Evolutionary conservation across 2,888 invertebrate species (phyloP).

Genomic region (Lysandra coridon): DNA sequence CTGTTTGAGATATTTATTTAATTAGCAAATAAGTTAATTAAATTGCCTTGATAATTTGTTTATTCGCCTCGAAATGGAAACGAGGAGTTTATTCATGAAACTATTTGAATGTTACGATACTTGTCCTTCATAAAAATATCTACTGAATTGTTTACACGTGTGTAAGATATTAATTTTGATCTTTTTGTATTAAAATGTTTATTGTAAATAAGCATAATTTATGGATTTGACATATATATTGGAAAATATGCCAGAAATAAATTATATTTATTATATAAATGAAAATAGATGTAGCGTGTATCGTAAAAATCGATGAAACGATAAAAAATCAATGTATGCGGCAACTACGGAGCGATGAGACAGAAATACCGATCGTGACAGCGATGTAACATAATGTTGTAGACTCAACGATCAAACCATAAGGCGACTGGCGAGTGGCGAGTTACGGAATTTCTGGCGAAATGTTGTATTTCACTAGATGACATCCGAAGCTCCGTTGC

Average conservation of each 20-base stretch:
- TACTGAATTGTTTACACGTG: too few relatives aligned
- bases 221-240: not conserved
- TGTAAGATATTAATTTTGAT: too few relatives aligned
- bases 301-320: conserved; percentile 29
- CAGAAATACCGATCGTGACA: conserved; percentile 26
- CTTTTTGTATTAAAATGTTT: too few relatives aligned
- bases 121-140: not conserved
- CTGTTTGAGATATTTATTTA: conserved; percentile 11
- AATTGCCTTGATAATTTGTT: conserved; percentile 1
- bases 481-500: too few relatives aligned
- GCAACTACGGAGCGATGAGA: conserved; percentile 26
- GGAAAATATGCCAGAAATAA: not conserved
- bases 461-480: too few relatives aligned
- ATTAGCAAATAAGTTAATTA: conserved; percentile 13
- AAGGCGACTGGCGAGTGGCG: too few relatives aligned
- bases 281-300: conserved; percentile 23
- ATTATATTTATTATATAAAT: not conserved
- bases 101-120: not conserved
- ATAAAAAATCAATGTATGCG: conserved; percentile 31
- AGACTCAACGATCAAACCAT: not conserved
- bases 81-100: not conserved
- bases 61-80: not conserved
- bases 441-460: too few relatives aligned
- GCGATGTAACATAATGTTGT: not conserved
- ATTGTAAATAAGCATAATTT: too few relatives aligned